phyloP scores from a whole-genome alignment of 2,113 vertebrate genomes.

The Semnopithecus entellus region DNA sequence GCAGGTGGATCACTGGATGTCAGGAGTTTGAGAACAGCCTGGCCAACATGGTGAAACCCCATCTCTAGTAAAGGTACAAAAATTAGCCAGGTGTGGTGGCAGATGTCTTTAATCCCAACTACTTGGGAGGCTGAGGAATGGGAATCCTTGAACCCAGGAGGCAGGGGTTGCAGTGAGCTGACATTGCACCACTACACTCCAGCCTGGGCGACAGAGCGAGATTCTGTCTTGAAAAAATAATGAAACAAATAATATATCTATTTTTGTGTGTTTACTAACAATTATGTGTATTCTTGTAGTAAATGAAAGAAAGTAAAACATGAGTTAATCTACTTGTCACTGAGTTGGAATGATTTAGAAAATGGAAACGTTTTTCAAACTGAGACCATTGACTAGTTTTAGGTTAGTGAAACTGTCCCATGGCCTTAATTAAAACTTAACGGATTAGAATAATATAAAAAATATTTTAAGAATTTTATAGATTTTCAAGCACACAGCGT shows the following conservation, averaged over 20 bases:
- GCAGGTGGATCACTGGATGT: too few relatives aligned
- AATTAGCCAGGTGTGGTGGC: too few relatives aligned
- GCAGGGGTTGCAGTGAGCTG: too few relatives aligned
- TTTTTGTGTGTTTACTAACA: not conserved
- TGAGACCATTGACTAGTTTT: not conserved
- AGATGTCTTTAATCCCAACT: too few relatives aligned
- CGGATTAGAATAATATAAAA: not conserved
- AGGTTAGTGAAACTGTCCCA: not conserved
- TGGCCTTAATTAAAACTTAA: not conserved
- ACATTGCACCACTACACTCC: too few relatives aligned
- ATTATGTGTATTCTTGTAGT: not conserved
- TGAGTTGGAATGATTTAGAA: not conserved
- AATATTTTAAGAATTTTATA: not conserved
- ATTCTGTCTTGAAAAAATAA: not conserved
- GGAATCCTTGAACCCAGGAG: too few relatives aligned
- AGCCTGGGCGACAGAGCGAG: too few relatives aligned
- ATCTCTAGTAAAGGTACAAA: too few relatives aligned
- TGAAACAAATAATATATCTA: not conserved
- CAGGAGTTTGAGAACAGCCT: too few relatives aligned
- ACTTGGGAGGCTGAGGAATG: too few relatives aligned
- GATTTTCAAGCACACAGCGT: not conserved
- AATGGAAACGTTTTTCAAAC: not conserved
- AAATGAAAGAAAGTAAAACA: not conserved
- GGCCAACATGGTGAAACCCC: too few relatives aligned
- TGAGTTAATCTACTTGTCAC: not conserved